These are phyloP conservation scores for Steinernema scapterisci DNA, from an alignment of 2,888 invertebrate genomes.

Conservation along the genomic window DNA sequence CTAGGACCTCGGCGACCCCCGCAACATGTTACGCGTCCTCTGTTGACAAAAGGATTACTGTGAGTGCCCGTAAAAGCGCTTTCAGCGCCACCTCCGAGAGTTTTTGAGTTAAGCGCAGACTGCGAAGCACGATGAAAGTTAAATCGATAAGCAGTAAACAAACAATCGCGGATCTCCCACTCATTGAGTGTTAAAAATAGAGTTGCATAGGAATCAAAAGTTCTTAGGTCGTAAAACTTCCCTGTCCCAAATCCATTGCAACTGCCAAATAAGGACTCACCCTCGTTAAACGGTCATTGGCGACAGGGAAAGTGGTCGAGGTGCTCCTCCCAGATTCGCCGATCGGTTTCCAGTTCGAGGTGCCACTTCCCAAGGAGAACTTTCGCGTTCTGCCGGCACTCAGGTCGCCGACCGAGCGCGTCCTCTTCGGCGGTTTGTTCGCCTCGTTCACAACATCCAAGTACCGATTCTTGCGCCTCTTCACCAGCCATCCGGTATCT, in stretches of 20 bases:
- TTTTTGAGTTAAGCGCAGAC: constrained; percentile 3
- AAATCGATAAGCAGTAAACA: constrained; percentile 1
- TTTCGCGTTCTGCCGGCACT: not conserved
- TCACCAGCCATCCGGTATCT: constrained; percentile 56
- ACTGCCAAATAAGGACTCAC: not conserved
- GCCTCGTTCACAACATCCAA: constrained; percentile 41
- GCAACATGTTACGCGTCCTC: constrained; percentile 13
- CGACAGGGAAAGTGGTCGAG: not conserved
- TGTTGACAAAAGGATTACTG: constrained; percentile 28
- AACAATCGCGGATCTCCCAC: not conserved
- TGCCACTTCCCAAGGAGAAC: constrained; percentile 4
- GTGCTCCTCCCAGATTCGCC: not conserved
- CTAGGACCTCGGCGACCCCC: not conserved
- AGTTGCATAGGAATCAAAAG: not conserved
- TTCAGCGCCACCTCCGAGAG: constrained; percentile 4
- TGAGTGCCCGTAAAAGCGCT: constrained; percentile 27
- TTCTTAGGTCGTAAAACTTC: not conserved
- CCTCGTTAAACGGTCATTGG: not conserved
- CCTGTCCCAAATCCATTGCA: not conserved
- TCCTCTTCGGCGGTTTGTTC: constrained; percentile 31
- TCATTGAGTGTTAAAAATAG: not conserved
- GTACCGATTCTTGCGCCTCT: constrained; percentile 52
- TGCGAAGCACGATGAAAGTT: not conserved
- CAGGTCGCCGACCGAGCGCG: constrained; percentile 23
- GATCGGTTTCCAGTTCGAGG: not conserved